These are phyloP conservation scores for Xyrichtys novacula DNA, from an alignment of 2,797 vertebrate genomes.

Conservation along the genomic window DNA sequence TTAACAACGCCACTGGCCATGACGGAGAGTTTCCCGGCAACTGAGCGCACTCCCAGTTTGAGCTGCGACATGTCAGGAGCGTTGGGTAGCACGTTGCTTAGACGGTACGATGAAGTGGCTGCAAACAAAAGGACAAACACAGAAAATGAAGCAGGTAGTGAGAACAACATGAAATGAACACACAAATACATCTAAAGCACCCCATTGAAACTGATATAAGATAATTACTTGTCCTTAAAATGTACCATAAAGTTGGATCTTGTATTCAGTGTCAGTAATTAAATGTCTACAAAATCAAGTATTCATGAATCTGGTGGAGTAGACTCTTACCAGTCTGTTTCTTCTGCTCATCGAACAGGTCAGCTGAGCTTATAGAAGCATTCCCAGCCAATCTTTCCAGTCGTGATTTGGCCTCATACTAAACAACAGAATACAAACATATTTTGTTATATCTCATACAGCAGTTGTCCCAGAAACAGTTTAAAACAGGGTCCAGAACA, in stretches of 20 bases:
- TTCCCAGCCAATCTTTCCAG: conserved; percentile 91
- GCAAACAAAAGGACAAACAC: conserved; percentile 9
- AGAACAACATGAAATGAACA: no score
- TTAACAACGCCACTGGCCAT: conserved; percentile 96
- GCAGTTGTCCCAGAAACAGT: background rate
- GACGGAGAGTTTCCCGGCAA: conserved; percentile 94
- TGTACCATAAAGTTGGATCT: no score
- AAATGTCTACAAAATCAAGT: no score
- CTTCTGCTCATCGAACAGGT: conserved; percentile 94
- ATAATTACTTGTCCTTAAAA: no score
- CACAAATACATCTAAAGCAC: background rate
- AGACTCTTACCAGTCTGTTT: conserved; percentile 85
- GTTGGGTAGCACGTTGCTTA: conserved; percentile 89
- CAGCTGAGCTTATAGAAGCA: conserved; percentile 93
- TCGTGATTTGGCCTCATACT: conserved; percentile 92
- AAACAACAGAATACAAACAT: conserved; percentile 21
- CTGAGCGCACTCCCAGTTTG: conserved; percentile 91
- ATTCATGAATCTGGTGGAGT: background rate
- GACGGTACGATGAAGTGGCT: conserved; percentile 89
- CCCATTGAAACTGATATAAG: no score
- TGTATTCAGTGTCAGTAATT: no score
- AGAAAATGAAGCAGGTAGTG: background rate
- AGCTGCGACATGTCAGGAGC: conserved; percentile 96
- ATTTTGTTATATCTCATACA: no score
- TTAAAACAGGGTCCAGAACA: no score